Evolutionary conservation across 1,140 invertebrate genomes (phyloP), one percentile per base, ranked within the genome.

Genomic region (Belonocnema kinseyi): DNA sequence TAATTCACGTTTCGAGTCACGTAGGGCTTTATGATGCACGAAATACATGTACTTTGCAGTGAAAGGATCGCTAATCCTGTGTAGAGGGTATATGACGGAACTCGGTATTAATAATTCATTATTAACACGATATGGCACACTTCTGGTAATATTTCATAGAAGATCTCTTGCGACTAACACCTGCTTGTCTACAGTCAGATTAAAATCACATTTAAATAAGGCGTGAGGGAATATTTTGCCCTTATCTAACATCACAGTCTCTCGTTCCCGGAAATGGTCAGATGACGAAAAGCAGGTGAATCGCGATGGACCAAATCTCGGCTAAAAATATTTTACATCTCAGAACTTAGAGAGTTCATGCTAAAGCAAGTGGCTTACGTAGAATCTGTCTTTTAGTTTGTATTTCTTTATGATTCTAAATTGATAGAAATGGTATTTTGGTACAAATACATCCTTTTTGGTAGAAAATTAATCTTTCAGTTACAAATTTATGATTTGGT

Each of bases 121-220:
- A 10, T 10, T 58, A 21, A 58, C 56, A 33, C 19, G 16, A 7
- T 17, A 17, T 56, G 13, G 13, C 19, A 10, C 12, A 3, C 8
- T 58, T 58, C 19, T 13, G 19, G 11, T 58, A 1, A 58, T 58
- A 21, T 26, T 58, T 58, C 13, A 26, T 26, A 10, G n/a, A 46
- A 66, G 33, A 66, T 26, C 21, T 66, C 40, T 66, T n/a, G 26
- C 61, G 0, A n/a, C 6, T 33, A 66, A 66, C 61, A 66, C 61
- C 61, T 66, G 61, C 61, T 66, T 66, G 61, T 66, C 61, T 46
- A 33, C 26, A 58, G 56, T 58, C 56, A 66, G 61, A 66, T 66
- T 66, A 66, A 40, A 66, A 66, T 66, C 61, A 66, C 26, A 46
- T 66, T 66, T 66, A 66, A 66, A 66, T 66, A 66, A 40, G 26